These are phyloP conservation scores for Brotula barbata DNA, from an alignment of 2,797 vertebrate species.

Conservation along the genomic window DNA sequence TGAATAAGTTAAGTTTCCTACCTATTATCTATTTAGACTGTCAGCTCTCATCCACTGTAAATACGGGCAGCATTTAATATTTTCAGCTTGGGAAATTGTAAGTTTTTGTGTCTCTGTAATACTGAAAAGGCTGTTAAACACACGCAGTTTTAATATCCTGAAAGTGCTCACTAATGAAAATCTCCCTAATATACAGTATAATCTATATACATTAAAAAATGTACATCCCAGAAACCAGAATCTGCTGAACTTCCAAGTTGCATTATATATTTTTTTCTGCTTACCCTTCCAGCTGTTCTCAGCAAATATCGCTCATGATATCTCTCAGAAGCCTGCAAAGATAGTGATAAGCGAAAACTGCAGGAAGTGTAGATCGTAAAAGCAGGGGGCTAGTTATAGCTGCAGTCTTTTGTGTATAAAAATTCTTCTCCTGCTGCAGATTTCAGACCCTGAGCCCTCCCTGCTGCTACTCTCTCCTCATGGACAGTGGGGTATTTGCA, in stretches of 20 bases:
- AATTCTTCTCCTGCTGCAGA: conserved; percentile 19
- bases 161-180: conserved; percentile 18
- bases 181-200: background rate
- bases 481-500: conserved; percentile 15
- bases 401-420: conserved; percentile 23
- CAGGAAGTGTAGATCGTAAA: conserved; percentile 6
- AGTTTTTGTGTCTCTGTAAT: too few species aligned
- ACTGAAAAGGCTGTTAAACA: conserved; percentile 15
- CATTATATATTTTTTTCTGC: background rate
- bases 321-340: background rate
- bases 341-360: background rate
- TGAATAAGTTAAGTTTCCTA: too few species aligned
- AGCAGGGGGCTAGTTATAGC: conserved; percentile 19
- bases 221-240: too few species aligned
- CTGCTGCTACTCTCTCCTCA: conserved; percentile 28
- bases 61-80: background rate
- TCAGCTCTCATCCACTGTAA: conserved; percentile 4
- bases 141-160: background rate
- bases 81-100: too few species aligned
- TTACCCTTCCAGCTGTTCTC: background rate
- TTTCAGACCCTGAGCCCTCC: conserved; percentile 21
- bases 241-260: background rate
- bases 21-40: too few species aligned
- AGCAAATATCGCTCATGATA: background rate
- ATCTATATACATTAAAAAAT: too few species aligned